Evolutionary conservation across 2,113 vertebrate species (phyloP).

Genomic region (Paracanthobrama guichenoti): DNA sequence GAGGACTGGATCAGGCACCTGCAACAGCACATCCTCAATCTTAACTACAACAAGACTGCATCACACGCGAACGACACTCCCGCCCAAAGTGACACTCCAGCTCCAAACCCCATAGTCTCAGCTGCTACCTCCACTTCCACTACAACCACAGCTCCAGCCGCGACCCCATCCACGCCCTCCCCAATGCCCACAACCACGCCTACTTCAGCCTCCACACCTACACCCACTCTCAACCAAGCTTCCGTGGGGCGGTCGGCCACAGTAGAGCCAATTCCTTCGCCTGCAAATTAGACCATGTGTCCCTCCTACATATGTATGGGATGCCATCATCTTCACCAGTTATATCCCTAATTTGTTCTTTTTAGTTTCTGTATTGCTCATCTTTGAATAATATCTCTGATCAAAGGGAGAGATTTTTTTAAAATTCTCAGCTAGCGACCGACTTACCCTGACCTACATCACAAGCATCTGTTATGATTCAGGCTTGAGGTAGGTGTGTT

Average conservation of each 20-base stretch:
- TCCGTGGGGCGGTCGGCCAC: conserved; percentile 22
- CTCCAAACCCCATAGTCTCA: conserved; percentile 62
- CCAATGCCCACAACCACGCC: conserved; percentile 16
- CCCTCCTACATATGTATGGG: background rate
- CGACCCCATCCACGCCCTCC: conserved; percentile 24
- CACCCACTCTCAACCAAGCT: conserved; percentile 26
- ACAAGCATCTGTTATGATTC: conserved; percentile 26
- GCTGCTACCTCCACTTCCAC: conserved; percentile 54
- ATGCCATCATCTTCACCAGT: background rate
- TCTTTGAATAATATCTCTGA: conserved; percentile 33
- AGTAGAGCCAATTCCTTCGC: conserved; percentile 39
- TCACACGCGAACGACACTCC: conserved; percentile 62
- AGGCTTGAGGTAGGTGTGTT: conserved; percentile 41
- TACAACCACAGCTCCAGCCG: conserved; percentile 31
- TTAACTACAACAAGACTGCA: conserved; percentile 87
- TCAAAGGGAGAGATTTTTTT: background rate
- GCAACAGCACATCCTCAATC: conserved; percentile 93
- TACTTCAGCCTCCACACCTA: conserved; percentile 25
- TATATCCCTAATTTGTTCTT: background rate
- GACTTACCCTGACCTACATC: conserved; percentile 41
- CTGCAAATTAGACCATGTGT: conserved; percentile 39
- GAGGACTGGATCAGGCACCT: conserved; percentile 96
- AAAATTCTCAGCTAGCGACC: conserved; percentile 33
- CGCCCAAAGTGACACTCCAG: conserved; percentile 46
- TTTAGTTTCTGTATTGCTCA: background rate